Percentiles rank a stretch among this genome's conserved stretches.
phyloP scores from a whole-genome alignment of 2,113 vertebrate genomes.

The Corythoichthys haematopterus region DNA sequence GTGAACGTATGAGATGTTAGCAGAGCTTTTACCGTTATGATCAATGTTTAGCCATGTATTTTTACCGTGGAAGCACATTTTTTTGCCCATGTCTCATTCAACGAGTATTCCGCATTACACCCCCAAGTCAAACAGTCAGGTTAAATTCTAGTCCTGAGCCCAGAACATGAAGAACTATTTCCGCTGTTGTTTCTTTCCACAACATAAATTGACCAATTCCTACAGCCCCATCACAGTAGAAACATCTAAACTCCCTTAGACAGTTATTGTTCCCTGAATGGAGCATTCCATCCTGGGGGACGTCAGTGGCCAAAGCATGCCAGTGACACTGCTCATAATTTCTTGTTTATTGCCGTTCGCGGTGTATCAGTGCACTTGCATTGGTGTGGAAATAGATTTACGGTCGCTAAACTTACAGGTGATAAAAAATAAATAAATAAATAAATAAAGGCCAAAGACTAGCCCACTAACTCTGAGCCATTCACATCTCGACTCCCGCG shows the following conservation, averaged over 20 bases:
- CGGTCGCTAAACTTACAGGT: conserved; percentile 63
- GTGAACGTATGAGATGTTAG: no score
- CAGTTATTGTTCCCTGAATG: conserved; percentile 50
- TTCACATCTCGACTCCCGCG: conserved; percentile 58
- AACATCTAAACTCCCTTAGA: conserved; percentile 39
- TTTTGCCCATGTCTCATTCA: no score
- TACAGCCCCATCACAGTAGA: conserved; percentile 27
- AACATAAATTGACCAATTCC: conserved; percentile 30
- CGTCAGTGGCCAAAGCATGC: conserved; percentile 50
- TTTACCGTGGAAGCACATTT: no score
- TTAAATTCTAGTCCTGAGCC: neutral
- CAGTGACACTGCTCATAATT: conserved; percentile 50
- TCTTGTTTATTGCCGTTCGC: conserved; percentile 57
- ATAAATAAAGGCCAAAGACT: conserved; percentile 39
- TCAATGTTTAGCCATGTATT: no score
- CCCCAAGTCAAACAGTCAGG: neutral
- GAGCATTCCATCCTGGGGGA: conserved; percentile 40
- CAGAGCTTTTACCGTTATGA: no score
- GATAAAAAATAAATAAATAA: conserved; percentile 37
- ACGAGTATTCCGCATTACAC: no score
- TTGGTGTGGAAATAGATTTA: conserved; percentile 63
- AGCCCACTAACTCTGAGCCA: conserved; percentile 60
- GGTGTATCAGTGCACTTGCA: conserved; percentile 28
- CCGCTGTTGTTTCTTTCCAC: conserved; percentile 13
- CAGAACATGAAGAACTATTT: neutral